Evolutionary conservation across 1,140 invertebrate genomes (phyloP), one percentile per base, ranked within the genome.

Genomic region (Acromyrmex charruanus): DNA sequence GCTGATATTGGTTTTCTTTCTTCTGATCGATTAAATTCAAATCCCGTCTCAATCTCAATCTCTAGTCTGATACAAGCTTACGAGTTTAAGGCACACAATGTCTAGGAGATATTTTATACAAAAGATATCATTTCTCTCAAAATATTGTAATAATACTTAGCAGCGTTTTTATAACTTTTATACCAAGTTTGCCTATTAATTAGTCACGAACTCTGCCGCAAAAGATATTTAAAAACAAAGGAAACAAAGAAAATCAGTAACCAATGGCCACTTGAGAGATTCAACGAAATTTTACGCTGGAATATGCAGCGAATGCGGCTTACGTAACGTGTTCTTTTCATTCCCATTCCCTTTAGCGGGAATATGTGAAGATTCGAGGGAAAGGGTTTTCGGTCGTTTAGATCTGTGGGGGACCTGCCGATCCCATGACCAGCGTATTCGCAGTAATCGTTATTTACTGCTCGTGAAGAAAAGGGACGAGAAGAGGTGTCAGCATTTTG

Each of bases 211-310:
- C 1, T 58, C 9, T 44, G 79, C 31, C 3, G 51, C 66, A 49
- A 18, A n/a, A 59, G 12, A 7, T 9, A 9, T 39, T 44, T 16
- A 53, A 31, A 49, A 77, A 63, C 35, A 39, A n/a, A 35, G 3
- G 21, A 65, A 77, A 65, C 55, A 86, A 79, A 89, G n/a, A 14
- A 75, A 21, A 49, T 31, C 35, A 7, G 7, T 58, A n/a, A 69
- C 12, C 35, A 71, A 18, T 55, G 72, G 68, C 28, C 14, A 39
- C n/a, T 10, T 18, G 14, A 16, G 12, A 16, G 3, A 25, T 10
- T 74, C 16, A n/a, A 66, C 9, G 53, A 88, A 88, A 89, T 86
- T 89, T 89, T 77, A 89, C 44, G 3, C 55, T 61, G 31, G 25
- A 55, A 18, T 12, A 61, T 58, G 5, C 14, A 18, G 7, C 25